phyloP scores from a whole-genome alignment of 2,888 invertebrate genomes.

The Yponomeuta plumbellus region DNA sequence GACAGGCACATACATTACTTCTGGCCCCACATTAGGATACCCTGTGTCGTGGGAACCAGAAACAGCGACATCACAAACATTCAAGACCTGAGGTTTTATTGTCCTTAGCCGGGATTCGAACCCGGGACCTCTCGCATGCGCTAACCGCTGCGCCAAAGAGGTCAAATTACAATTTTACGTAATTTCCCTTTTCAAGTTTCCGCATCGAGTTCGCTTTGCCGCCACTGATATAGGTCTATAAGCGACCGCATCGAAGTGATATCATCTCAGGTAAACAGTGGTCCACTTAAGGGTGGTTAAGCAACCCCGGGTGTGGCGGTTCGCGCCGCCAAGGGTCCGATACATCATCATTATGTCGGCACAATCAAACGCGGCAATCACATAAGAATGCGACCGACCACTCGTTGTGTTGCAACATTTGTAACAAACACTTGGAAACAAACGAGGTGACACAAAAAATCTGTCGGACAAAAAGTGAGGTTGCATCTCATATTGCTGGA shows the following conservation, averaged over 20 bases:
- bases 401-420: slow-evolving; percentile 9
- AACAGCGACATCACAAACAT: too few species aligned
- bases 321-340: slow-evolving; percentile 34
- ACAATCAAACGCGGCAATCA: slow-evolving; percentile 32
- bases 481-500: not conserved
- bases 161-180: too few species aligned
- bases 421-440: slow-evolving; percentile 21
- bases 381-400: slow-evolving; percentile 25
- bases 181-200: too few species aligned
- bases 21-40: too few species aligned
- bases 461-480: not conserved
- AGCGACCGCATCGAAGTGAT: not conserved
- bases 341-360: slow-evolving; percentile 34
- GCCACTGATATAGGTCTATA: not conserved
- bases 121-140: too few species aligned
- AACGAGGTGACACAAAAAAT: slow-evolving; percentile 26
- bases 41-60: too few species aligned
- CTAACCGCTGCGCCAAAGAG: too few species aligned
- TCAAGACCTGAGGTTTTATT: too few species aligned
- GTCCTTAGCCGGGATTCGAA: too few species aligned
- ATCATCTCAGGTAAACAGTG: slow-evolving; percentile 15
- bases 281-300: slow-evolving; percentile 15
- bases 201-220: not conserved
- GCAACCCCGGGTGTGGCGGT: slow-evolving; percentile 22
- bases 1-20: too few species aligned